Conservation (phyloP, 2,113 vertebrate genomes). For the Myotis yumanensis region DNA sequence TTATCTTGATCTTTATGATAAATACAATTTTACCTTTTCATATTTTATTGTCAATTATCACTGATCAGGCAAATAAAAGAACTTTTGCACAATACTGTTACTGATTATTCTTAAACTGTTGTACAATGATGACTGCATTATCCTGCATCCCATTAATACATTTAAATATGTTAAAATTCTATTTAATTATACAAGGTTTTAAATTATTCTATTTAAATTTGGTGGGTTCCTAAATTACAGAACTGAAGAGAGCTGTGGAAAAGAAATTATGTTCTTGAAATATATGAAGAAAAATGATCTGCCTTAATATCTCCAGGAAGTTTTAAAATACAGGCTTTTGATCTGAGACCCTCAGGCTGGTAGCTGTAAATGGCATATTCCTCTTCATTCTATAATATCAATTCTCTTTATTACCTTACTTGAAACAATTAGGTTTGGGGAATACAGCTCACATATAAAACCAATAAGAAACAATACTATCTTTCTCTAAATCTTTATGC, state of each 20-base stretch:
- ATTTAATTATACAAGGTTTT: neutral
- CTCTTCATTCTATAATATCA: conserved; percentile 2
- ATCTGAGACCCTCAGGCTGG: neutral
- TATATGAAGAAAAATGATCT: neutral
- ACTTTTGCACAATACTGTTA: neutral
- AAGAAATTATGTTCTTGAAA: neutral
- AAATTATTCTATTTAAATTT: neutral
- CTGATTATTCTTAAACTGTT: neutral
- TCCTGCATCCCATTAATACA: neutral
- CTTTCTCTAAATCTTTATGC: neutral
- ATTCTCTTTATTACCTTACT: neutral
- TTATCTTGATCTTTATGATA: neutral
- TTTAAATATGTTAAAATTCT: neutral
- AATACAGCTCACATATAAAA: neutral
- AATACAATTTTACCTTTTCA: neutral
- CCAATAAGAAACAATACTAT: neutral
- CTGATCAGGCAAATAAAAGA: neutral
- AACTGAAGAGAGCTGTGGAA: neutral
- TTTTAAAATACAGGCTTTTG: conserved; percentile 8
- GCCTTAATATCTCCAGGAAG: neutral
- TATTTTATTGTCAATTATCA: neutral
- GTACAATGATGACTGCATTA: neutral
- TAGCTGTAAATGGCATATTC: neutral
- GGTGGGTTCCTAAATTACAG: neutral
- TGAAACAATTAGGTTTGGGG: neutral